Evolutionary conservation across 2,888 invertebrate species (phyloP), one percentile per base, ranked within the genome.

Genomic region (Lutraria lutraria): DNA sequence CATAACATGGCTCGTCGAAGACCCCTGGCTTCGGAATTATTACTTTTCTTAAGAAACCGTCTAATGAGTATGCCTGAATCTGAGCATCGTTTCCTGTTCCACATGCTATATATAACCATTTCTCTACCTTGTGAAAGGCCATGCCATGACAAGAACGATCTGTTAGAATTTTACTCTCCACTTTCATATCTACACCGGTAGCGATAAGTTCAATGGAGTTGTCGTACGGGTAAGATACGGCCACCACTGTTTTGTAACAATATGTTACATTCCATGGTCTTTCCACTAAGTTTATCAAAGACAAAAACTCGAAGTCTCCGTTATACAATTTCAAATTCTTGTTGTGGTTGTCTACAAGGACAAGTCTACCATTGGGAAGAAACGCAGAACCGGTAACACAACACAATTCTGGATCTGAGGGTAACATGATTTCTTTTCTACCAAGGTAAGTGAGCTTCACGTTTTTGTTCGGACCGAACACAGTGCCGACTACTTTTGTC

Each of bases 341-440:
- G 52, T 92, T 92, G 52, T 92, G 88, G 29, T 90, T 89, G 53
- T 92, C 92, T 10, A 89, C 89, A 15, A 92, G 81, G 0, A 90
- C 92, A 3, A 92, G 85, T n/a, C 90, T 34, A 13, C 92, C 92
- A 34, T 90, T 92, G 6, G 92, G 92, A 25, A 92, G 63, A 72
- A 89, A 90, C 16, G 88, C 56, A 15, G 89, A 89, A 15, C 90
- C 92, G 21, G 91, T 91, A 16, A 91, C 82, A 79, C 87, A 87
- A 31, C 86, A 86, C 25, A 83, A 52, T 25, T 86, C 86, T 25
- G 81, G 31, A 60, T 91, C 91, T 0, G 53, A 56, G 13, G 87
- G 85, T 15, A 87, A 3, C 6, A 81, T 76, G n/a, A 91, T 90
- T 34, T 91, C 91, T 34, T 90, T 91, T 34, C 81, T 83, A 12